Evolutionary conservation across 2,797 vertebrate genomes (phyloP).

Genomic region (Mormyrops attenuatus): DNA sequence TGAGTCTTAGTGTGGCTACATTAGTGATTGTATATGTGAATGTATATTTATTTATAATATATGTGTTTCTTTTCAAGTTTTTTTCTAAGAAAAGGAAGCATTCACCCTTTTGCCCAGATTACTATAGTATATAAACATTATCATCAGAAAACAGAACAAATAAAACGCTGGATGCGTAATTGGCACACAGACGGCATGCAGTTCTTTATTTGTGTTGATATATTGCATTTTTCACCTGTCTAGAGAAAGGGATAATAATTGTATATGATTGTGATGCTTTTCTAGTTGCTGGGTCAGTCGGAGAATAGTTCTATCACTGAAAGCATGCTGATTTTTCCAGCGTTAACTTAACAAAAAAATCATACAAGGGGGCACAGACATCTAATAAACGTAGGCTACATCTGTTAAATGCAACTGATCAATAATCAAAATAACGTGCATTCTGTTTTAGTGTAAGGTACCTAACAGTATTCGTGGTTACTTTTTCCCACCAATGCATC

Average conservation of each 20-base stretch:
- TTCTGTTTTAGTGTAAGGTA: not conserved
- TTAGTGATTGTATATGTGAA: not conserved
- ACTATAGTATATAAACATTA: not conserved
- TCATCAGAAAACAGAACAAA: not conserved
- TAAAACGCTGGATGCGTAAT: not conserved
- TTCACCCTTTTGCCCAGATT: not conserved
- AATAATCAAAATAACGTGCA: not conserved
- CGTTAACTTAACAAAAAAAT: not conserved
- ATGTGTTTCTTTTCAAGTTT: not conserved
- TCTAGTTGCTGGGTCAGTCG: not conserved
- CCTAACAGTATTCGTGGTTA: not conserved
- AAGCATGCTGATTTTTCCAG: not conserved
- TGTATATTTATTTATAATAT: not conserved
- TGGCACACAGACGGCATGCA: not conserved
- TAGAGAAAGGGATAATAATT: not conserved
- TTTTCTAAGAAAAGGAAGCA: not conserved
- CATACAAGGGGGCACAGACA: not conserved
- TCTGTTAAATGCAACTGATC: not conserved
- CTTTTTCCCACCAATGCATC: not conserved
- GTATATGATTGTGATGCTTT: not conserved
- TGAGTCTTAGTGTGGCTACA: not conserved
- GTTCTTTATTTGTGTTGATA: not conserved
- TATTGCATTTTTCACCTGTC: not conserved
- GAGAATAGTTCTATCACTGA: not conserved
- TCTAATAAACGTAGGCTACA: not conserved